Base-by-base conservation (phyloP, 2,797 vertebrate genomes). In the Dallia pectoralis region DNA sequence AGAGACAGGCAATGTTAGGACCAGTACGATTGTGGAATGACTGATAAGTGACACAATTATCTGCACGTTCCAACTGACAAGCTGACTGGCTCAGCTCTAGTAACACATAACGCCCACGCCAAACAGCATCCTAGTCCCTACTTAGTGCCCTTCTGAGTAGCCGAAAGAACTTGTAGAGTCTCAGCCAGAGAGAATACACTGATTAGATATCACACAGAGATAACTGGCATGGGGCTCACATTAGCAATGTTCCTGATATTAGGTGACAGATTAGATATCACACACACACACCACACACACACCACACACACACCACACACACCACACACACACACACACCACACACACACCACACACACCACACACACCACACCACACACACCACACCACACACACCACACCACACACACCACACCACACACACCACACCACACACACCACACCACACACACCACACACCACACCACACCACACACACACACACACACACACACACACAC, bases 21-120 rank as follows among this genome's bases (percentile, higher is more conserved):
- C 27, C 72, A 30, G 77, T 62, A 44, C 66, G 36, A 79, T 77
- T 73, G 77, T 25, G 73, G 27, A 18, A 79, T 73, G 81, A 86
- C 82, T 77, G 78, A 89, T 80, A 79, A 80, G 77, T 74, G 77
- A 66, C 67, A 82, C 83, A 82, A 86, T 82, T 87, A 85, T 77
- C 53, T 71, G 66, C 4, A 68, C 80, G 79, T 74, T 77, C 74
- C 49, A 51, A 75, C 72, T 61, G 76, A 74, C 79, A 77, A 67
- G 53, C 72, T 67, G 74, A 80, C 67, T 74, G 77, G 19, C 65
- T 71, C 75, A 77, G 69, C 77, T 22, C 77, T 72, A 76, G 77
- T 61, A 49, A 71, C 8, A 73, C 47, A 15, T 73, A 5, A 22
- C 2, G 1, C 1, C 9, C 1, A 12, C 25, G 1, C 22, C 14